Base-by-base conservation (phyloP, 2,888 invertebrate genomes). In the Lasioglossum zephyrum region DNA sequence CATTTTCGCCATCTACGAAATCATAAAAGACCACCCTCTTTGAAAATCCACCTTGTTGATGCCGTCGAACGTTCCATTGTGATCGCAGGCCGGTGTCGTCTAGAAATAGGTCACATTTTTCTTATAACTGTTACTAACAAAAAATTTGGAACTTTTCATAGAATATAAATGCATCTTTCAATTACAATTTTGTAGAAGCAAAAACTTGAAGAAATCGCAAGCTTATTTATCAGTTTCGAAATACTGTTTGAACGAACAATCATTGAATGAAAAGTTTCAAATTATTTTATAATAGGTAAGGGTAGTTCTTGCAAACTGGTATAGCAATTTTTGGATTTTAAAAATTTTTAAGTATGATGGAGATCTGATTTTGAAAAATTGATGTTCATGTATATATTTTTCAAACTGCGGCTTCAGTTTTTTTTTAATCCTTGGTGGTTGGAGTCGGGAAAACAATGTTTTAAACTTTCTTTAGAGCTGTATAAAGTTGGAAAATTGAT, bases 11-110 rank as follows among this genome's bases (percentile, higher is more conserved):
- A 75, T 72, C 63, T 57, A 9, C 22, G 41, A 63, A 26, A 60
- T 82, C 70, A 49, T 77, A 74, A 82, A 47, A 22, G 36, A 16
- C 31, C 60, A 13, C 22, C 53, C 60, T 26, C 31, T 31, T 31
- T 63, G 60, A n/a, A 63, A 63, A 31, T 63, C 60, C 60, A 16
- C 60, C 26, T 6, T 16, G 13, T 6, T 6, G 60, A 26, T 31
- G 60, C 26, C 60, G 5, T 16, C 26, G 26, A n/a, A 26, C 31
- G 44, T 5, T 63, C 60, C 60, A 31, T 16, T 31, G 26, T 63
- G 60, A 13, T 26, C 60, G 60, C 16, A 63, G 6, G 6, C 16
- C 31, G 60, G 26, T n/a, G 60, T 16, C 5, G 26, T 63, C 60
- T 63, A 31, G 31, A 63, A 63, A 63, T 31, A 63, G 26, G 60